Evolutionary conservation across 92 coral and sea anemone species (phyloP), one percentile per base, ranked within the genome.

Genomic region (Phenganax marumi): DNA sequence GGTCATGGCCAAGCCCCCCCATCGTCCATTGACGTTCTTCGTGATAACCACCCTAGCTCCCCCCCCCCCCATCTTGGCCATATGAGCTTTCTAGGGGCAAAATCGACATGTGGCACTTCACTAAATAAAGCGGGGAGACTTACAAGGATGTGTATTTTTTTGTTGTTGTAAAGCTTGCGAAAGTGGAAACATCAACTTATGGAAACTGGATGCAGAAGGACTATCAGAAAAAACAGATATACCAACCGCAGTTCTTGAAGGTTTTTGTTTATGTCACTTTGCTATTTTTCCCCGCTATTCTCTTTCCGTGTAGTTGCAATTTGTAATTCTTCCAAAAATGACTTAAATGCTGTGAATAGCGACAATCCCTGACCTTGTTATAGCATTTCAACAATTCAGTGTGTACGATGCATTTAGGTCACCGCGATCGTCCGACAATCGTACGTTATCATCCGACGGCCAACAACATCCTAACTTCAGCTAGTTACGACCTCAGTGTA

Each of bases 401-500:
- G 43, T 33, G 43, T 33, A 33, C 43, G 43, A 33, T 66, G 14
- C 56, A 6, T 50, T 72, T 78, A 94, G 98, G 98, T 22, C 98
- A 95, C 61, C 74, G 82, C 63, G 98, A 95, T 70, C 93, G 93
- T 69, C 93, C 98, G 24, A 89, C 89, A 69, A 84, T 95, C 77
- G 98, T 95, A 6, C 80, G 89, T 58, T 95, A 95, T 68, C 98
- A 95, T 64, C 96, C 98, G 10, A 87, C 88, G 21, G 97, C 95
- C 17, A 86, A 75, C 12, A 93, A 90, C 68, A 87, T 95, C 17
- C 87, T 95, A 64, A 91, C 97, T 14, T 95, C 97, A 50, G 90
- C 98, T 22, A 86, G 97, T 49, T 85, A 83, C 69, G 98, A 95
- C 81, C 77, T 89, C 57, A 79, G 91, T 21, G 86, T 95, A 58